Base-by-base conservation (phyloP, 2,113 vertebrate species). In the Cephalopterus ornatus region DNA sequence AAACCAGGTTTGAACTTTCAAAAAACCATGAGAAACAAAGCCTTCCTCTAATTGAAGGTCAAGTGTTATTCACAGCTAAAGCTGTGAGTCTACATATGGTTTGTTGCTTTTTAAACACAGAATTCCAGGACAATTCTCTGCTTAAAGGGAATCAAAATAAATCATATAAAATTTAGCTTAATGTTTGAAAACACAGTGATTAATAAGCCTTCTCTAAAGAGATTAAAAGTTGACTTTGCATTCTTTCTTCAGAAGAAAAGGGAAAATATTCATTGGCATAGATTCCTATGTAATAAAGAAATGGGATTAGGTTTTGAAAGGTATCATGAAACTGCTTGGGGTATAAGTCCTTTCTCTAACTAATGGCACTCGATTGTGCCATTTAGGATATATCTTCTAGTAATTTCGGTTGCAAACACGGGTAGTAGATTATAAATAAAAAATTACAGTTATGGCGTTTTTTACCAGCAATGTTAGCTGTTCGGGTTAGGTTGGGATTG, bases 41-140 rank as follows among this genome's bases (percentile, higher is more conserved):
- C 5, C 33, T 78, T 82, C 41, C 44, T 79, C 74, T 85, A 82
- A 72, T 2, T 73, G 7, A 32, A 50, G 23, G 4, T 26, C 12
- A 92, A 50, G 5, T n/a, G 20, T 15, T 27, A 68, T 14, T 3
- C 14, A 28, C 4, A 75, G 6, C 47, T 91, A 81, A 52, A 82
- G 0, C 4, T 72, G 22, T 3, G 5, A 66, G 6, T 9, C 8
- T 61, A 32, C 1, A 22, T 33, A 13, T 58, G 3, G 3, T 20
- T 72, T 44, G 20, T 71, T 74, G 7, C 11, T 82, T 79, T 90
- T 23, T 23, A 72, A 66, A 46, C 7, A 53, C 3, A 7, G 33
- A 75, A 35, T 56, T 66, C 5, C 44, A 50, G 8, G 4, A 63
- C 5, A 73, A 66, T 28, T 84, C 5, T 52, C 22, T 55, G 7